Conservation (phyloP, 2,797 vertebrate species). For the Sebastes hubbsi region DNA sequence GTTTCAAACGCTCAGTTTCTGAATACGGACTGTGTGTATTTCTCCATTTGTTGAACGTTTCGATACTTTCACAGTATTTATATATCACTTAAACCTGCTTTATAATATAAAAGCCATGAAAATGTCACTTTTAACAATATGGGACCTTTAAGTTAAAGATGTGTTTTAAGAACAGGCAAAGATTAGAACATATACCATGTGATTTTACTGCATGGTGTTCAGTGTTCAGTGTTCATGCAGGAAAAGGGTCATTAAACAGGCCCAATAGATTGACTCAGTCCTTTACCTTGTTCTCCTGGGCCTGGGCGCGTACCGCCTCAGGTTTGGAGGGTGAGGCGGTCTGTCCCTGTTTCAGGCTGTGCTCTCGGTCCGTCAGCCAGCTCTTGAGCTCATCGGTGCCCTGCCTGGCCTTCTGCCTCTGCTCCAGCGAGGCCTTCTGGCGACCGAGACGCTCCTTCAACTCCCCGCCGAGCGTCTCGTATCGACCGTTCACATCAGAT, state of each 20-base stretch:
- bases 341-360: conserved; percentile 79
- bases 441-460: conserved; percentile 81
- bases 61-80: too few species aligned
- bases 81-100: too few species aligned
- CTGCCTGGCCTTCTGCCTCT: conserved; percentile 83
- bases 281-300: conserved; percentile 93
- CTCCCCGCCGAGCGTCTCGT: conserved; percentile 85
- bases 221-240: background rate
- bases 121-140: too few species aligned
- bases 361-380: conserved; percentile 91
- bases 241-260: background rate
- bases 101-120: too few species aligned
- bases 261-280: background rate
- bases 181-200: background rate
- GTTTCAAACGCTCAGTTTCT: too few species aligned
- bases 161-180: background rate
- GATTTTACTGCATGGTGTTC: background rate
- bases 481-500: conserved; percentile 87
- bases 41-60: too few species aligned
- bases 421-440: conserved; percentile 84
- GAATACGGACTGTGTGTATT: too few species aligned
- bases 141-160: background rate
- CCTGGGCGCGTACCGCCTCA: conserved; percentile 89
- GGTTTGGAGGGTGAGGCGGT: conserved; percentile 88
- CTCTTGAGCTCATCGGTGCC: conserved; percentile 81